A percentile compares a stretch with the other conserved stretches of the same genome.
phyloP scores from a whole-genome alignment of 2,888 invertebrate genomes.

The Carabus problematicus region DNA sequence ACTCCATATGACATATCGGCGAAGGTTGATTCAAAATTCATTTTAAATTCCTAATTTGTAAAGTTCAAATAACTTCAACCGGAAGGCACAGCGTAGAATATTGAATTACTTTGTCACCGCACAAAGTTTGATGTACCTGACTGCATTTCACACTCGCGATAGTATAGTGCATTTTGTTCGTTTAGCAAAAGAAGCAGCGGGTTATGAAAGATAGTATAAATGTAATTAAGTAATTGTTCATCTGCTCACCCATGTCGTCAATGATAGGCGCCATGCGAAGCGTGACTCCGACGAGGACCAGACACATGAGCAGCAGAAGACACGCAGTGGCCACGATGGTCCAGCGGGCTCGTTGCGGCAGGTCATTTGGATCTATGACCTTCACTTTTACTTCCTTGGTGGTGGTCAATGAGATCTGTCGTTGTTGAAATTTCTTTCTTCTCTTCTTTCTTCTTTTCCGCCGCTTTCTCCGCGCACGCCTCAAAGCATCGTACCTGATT shows the following conservation, averaged over 20 bases:
- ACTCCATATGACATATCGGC: too few species aligned
- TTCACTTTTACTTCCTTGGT: conserved; percentile 56
- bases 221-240: too few species aligned
- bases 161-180: too few species aligned
- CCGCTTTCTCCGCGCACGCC: conserved; percentile 55
- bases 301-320: conserved; percentile 84
- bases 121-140: too few species aligned
- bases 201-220: too few species aligned
- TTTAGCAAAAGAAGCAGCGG: too few species aligned
- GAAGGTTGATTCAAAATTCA: too few species aligned
- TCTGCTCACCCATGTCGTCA: conserved; percentile 90
- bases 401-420: conserved; percentile 44
- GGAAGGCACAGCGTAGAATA: too few species aligned
- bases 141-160: too few species aligned
- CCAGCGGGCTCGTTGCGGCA: conserved; percentile 85
- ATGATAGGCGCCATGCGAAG: conserved; percentile 93
- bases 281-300: conserved; percentile 89
- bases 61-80: too few species aligned
- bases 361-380: conserved; percentile 80
- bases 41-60: too few species aligned
- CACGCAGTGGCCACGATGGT: conserved; percentile 92
- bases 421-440: conserved; percentile 49
- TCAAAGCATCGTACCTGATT: conserved; percentile 51
- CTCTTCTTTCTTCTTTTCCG: conserved; percentile 54
- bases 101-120: too few species aligned